These are phyloP conservation scores for Sphaerophoria taeniata DNA, from an alignment of 2,888 invertebrate species.

Conservation along the genomic window DNA sequence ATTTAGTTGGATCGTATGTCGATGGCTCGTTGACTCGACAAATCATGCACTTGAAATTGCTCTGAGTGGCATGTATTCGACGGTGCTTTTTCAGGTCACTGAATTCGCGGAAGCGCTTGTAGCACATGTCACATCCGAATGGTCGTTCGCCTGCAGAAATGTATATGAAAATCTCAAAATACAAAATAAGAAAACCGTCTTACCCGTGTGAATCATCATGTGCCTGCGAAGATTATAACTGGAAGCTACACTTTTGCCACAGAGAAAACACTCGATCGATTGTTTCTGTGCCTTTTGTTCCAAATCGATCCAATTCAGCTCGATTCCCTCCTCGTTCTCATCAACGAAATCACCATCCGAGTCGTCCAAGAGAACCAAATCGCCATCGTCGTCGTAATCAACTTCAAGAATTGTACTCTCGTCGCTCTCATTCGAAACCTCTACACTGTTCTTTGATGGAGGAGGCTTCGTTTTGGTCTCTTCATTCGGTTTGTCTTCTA, in stretches of 20 bases:
- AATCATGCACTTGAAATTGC: constrained; percentile 80
- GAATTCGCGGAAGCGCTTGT: constrained; percentile 81
- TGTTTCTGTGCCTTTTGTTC: constrained; percentile 79
- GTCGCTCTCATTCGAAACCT: constrained; percentile 56
- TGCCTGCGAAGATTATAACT: constrained; percentile 82
- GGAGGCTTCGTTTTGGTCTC: constrained; percentile 28
- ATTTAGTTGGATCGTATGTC: constrained; percentile 80
- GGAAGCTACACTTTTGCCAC: constrained; percentile 81
- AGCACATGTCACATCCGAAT: constrained; percentile 81
- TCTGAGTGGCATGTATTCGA: constrained; percentile 79
- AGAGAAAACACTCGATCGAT: constrained; percentile 80
- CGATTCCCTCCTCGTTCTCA: constrained; percentile 74
- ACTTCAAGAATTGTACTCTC: constrained; percentile 65
- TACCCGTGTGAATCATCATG: constrained; percentile 83
- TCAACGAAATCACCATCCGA: constrained; percentile 75
- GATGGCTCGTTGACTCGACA: constrained; percentile 79
- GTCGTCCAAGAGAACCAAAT: constrained; percentile 63
- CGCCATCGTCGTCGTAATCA: constrained; percentile 74
- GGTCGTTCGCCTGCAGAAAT: constrained; percentile 80
- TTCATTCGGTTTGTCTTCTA: constrained; percentile 44
- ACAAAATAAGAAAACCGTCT: constrained; percentile 4
- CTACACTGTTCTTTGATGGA: constrained; percentile 21
- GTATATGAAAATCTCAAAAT: neutral
- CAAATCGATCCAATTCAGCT: constrained; percentile 78
- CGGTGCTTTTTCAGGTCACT: constrained; percentile 82